Evolutionary conservation across 2,888 invertebrate genomes (phyloP), one percentile per base, ranked within the genome.

Genomic region (Caenorhabditis sulstoni): DNA sequence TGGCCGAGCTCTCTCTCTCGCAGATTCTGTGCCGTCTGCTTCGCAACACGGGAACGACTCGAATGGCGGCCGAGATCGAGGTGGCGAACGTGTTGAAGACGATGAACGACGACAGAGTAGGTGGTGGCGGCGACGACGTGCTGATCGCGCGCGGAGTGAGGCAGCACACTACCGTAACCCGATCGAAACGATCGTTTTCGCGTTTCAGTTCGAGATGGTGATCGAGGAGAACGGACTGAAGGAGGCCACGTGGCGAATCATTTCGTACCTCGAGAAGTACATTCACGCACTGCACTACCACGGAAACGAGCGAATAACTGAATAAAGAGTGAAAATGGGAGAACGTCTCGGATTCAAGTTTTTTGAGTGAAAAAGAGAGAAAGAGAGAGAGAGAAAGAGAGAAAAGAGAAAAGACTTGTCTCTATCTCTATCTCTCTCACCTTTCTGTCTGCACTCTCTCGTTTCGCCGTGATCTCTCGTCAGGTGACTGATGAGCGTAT

Each of bases 151-250:
- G 73, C 52, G 79, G 79, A 64, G 79, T 79, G 65, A 74, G 79
- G 47, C 39, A n/a, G 11, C 29, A 29, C 29, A 7, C 20, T 39
- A 57, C n/a, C 45, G 14, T 45, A 9, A 3, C 16, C 9, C 45
- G n/a, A n/a, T n/a, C n/a, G n/a, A n/a, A n/a, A n/a, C n/a, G n/a
- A n/a, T n/a, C n/a, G n/a, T n/a, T n/a, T n/a, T n/a, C n/a, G n/a
- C n/a, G 37, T 11, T 0, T 18, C 68, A 84, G 84, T 73, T 80
- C 23, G 81, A 82, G 45, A 71, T 84, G 78, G 66, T 85, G 7
- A 82, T 85, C 47, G 85, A 85, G 22, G 85, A 85, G 22, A 83
- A 84, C 23, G 84, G 83, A 9, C 49, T 85, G 37, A 50, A 55
- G 9, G 83, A 77, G 47, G 85, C 85, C 1, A 84, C 83, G 0